Percentiles rank a stretch among this genome's conserved stretches.
Evolutionary conservation across 2,113 vertebrate genomes (phyloP).

Genomic region (Polypterus senegalus): DNA sequence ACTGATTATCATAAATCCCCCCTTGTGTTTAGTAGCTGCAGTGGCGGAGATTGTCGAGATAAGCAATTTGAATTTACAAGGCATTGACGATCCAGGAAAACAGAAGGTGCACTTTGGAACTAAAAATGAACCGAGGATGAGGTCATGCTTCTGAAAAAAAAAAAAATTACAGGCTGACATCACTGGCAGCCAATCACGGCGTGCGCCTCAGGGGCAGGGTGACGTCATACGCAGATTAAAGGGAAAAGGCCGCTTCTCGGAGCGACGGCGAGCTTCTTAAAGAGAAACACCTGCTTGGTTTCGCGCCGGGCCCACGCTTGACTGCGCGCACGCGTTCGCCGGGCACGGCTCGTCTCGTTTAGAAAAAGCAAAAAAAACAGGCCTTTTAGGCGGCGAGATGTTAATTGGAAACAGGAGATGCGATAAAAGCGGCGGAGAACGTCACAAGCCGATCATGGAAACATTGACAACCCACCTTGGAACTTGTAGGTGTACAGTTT

Average conservation of each 20-base stretch:
- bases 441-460: too few relatives aligned
- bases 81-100: slow-evolving; percentile 28
- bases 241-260: slow-evolving; percentile 22
- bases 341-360: too few relatives aligned
- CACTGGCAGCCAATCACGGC: slow-evolving; percentile 76
- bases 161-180: slow-evolving; percentile 54
- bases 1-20: neutral
- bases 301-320: too few relatives aligned
- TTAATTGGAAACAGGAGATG: too few relatives aligned
- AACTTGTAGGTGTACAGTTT: too few relatives aligned
- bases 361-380: too few relatives aligned
- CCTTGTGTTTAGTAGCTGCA: slow-evolving; percentile 4
- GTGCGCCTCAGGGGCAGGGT: slow-evolving; percentile 46
- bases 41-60: slow-evolving; percentile 17
- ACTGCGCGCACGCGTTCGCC: neutral
- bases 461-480: too few relatives aligned
- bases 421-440: too few relatives aligned
- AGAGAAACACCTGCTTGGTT: slow-evolving; percentile 18
- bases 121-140: slow-evolving; percentile 71
- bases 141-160: slow-evolving; percentile 60
- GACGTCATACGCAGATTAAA: slow-evolving; percentile 66
- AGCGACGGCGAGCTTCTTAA: slow-evolving; percentile 24
- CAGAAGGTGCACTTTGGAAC: slow-evolving; percentile 57
- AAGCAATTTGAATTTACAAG: slow-evolving; percentile 23
- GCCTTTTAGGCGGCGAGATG: too few relatives aligned